Evolutionary conservation across 1,140 invertebrate species (phyloP).

Genomic region (Muscidifurax raptorellus): DNA sequence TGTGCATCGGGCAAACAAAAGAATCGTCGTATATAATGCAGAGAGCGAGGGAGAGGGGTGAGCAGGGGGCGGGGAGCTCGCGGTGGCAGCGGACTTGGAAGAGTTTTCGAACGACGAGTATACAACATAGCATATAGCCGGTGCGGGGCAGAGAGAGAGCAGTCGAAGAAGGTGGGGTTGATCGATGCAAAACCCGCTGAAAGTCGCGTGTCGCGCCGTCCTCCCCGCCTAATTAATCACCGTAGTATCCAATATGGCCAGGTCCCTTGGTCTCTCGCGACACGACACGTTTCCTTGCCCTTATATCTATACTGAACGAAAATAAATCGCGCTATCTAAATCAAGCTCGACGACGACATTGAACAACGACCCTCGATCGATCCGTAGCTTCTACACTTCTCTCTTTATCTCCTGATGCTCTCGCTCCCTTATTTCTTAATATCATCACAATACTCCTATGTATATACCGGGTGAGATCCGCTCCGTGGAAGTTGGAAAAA

Average conservation of each 20-base stretch:
- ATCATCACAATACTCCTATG: conserved; percentile 36
- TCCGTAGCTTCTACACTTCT: conserved; percentile 57
- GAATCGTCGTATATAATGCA: neutral
- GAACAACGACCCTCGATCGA: conserved; percentile 57
- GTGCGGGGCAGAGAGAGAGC: neutral
- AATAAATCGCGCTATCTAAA: conserved; percentile 66
- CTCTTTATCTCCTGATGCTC: conserved; percentile 58
- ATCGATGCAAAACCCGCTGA: conserved; percentile 62
- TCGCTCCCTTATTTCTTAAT: conserved; percentile 30
- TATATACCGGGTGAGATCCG: too few species aligned
- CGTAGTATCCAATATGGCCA: conserved; percentile 60
- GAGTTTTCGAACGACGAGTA: conserved; percentile 40
- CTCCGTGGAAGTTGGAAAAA: conserved; percentile 57
- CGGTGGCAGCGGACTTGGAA: conserved; percentile 8
- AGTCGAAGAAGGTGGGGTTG: conserved; percentile 52
- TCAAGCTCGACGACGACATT: conserved; percentile 60
- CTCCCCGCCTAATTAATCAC: conserved; percentile 64
- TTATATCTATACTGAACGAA: conserved; percentile 59
- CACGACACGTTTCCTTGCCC: conserved; percentile 59
- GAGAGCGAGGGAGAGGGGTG: neutral
- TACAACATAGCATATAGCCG: neutral
- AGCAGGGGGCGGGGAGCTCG: neutral
- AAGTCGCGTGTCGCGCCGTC: conserved; percentile 63
- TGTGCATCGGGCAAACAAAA: conserved; percentile 25
- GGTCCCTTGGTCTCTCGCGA: conserved; percentile 51